These are phyloP conservation scores for Salvelinus namaycush DNA, from an alignment of 2,113 vertebrate genomes.

Conservation along the genomic window DNA sequence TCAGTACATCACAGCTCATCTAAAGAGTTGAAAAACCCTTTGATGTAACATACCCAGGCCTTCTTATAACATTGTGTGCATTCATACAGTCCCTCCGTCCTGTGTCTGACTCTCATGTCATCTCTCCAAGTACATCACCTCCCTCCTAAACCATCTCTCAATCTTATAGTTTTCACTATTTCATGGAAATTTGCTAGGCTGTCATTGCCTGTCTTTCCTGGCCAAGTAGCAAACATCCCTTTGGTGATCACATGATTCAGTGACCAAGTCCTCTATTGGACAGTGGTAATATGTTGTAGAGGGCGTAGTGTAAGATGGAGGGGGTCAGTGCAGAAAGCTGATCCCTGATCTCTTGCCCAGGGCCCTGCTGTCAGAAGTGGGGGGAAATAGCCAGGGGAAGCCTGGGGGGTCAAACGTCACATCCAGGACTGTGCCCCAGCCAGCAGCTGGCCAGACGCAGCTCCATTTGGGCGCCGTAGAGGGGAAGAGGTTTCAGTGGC, in stretches of 20 bases:
- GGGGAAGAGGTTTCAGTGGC: constrained; percentile 4
- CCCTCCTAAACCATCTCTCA: too few relatives aligned
- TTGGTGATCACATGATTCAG: too few relatives aligned
- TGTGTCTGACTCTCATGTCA: too few relatives aligned
- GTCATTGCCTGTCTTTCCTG: not conserved
- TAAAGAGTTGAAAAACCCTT: too few relatives aligned
- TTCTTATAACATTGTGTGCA: too few relatives aligned
- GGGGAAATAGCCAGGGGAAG: constrained; percentile 39
- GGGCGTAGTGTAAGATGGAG: constrained; percentile 2
- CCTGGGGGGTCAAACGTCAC: constrained; percentile 55
- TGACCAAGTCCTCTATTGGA: too few relatives aligned
- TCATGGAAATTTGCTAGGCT: too few relatives aligned
- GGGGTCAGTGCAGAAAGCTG: constrained; percentile 38
- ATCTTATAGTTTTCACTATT: too few relatives aligned
- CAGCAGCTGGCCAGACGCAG: constrained; percentile 39
- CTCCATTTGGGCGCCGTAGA: constrained; percentile 15
- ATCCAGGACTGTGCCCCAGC: constrained; percentile 34
- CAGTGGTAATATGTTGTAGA: not conserved
- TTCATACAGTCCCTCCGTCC: too few relatives aligned
- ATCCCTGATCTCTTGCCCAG: constrained; percentile 24
- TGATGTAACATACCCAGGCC: too few relatives aligned
- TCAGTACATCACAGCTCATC: too few relatives aligned
- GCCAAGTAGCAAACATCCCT: not conserved
- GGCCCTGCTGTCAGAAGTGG: constrained; percentile 47
- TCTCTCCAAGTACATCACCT: too few relatives aligned